Evolutionary conservation across 2,113 vertebrate genomes (phyloP).

Genomic region (Dicaeum eximium): DNA sequence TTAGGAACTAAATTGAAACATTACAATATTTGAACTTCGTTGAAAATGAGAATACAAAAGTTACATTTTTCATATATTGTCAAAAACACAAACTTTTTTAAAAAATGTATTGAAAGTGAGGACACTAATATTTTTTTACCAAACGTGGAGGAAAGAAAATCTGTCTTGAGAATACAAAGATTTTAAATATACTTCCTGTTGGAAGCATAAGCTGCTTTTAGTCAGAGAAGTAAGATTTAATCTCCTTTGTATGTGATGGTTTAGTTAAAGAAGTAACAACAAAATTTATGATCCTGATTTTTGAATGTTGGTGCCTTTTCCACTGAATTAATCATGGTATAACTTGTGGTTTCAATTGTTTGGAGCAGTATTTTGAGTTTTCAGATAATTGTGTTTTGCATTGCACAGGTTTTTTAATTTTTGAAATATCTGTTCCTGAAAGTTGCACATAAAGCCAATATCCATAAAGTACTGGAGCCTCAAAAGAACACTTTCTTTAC

Average conservation of each 20-base stretch:
- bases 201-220: not conserved
- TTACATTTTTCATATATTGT: not conserved
- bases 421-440: not conserved
- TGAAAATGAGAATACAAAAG: not conserved
- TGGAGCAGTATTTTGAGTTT: not conserved
- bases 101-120: not conserved
- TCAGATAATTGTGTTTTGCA: not conserved
- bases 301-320: not conserved
- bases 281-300: not conserved
- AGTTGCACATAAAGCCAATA: not conserved
- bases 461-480: not conserved
- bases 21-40: not conserved
- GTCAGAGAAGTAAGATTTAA: not conserved
- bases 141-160: not conserved
- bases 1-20: not conserved
- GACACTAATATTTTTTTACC: not conserved
- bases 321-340: not conserved
- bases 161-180: not conserved
- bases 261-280: not conserved
- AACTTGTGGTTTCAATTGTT: not conserved
- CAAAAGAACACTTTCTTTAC: not conserved
- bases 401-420: not conserved
- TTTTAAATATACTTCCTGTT: not conserved
- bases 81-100: fast-evolving
- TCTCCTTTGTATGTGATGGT: not conserved